Evolutionary conservation across 2,113 vertebrate genomes (phyloP), one percentile per base, ranked within the genome.

Genomic region (Ursus arctos): DNA sequence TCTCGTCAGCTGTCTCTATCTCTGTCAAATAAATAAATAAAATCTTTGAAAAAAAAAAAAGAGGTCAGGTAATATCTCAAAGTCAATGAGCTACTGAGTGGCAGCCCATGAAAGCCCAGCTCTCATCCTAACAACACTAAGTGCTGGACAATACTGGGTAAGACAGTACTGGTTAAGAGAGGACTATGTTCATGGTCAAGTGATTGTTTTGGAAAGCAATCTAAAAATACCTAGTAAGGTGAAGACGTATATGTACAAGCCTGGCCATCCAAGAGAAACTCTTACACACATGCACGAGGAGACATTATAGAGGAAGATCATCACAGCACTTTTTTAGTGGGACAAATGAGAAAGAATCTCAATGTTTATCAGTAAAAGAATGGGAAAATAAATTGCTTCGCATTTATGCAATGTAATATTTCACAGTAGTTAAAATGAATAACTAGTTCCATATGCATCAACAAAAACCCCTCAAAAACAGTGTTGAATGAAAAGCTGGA

Each of bases 401-500:
- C 7, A 85, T 55, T 49, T 59, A 59, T 53, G 47, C 15, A 84
- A 69, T 31, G 47, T 21, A 59, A 85, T 77, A 84, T 4, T 92
- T 33, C 36, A 69, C 19, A 51, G 13, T 10, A 67, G 61, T 79
- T 92, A 89, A 94, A 94, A 79, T 40, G 31, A 94, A 88, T 94
- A 92, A 92, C 36, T 85, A 80, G 11, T 81, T 77, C 22, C 84
- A 6, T n/a, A 72, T 19, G 19, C 19, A 69, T 28, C 47, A 87
- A 91, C 33, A 28, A 57, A 13, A 88, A 63, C 7, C 57, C 21
- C 51, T 61, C 59, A 31, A 77, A 91, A 87, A 40, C 33, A 77
- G 53, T 9, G 10, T 2, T 88, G 51, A 88, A 88, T 85, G 16
- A 93, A 93, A 83, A 69, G 43, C 33, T 87, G 43, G n/a, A 43